Percentiles rank a stretch among this genome's conserved stretches.
These are phyloP conservation scores for Synergus gifuensis DNA, from an alignment of 2,888 invertebrate genomes.

Conservation along the genomic window DNA sequence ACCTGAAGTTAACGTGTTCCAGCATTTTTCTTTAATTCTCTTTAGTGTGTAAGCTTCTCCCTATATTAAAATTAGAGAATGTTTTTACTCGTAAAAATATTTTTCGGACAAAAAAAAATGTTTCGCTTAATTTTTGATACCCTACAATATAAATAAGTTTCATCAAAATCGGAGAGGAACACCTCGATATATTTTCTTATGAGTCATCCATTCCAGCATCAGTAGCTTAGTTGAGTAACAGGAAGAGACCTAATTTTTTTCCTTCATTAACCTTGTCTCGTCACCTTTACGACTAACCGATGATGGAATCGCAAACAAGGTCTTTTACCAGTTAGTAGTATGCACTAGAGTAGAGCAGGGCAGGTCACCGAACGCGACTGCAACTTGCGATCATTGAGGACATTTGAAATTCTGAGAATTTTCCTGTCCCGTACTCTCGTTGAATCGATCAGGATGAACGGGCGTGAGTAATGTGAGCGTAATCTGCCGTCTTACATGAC, in stretches of 20 bases:
- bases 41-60: too few relatives aligned
- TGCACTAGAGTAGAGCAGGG: slow-evolving; percentile 54
- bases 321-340: background rate
- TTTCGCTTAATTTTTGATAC: too few relatives aligned
- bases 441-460: slow-evolving; percentile 44
- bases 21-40: too few relatives aligned
- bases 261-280: slow-evolving; percentile 22
- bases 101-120: too few relatives aligned
- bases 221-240: slow-evolving; percentile 13
- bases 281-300: slow-evolving; percentile 18
- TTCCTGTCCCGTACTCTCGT: slow-evolving; percentile 44
- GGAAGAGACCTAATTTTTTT: slow-evolving; percentile 17
- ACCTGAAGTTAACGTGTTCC: too few relatives aligned
- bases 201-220: background rate
- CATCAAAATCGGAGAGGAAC: too few relatives aligned
- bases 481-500: slow-evolving; percentile 44
- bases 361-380: slow-evolving; percentile 56
- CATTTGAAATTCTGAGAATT: slow-evolving; percentile 61
- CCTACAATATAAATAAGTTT: too few relatives aligned
- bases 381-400: slow-evolving; percentile 53
- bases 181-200: background rate
- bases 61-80: too few relatives aligned
- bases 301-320: slow-evolving; percentile 36
- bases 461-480: background rate
- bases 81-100: too few relatives aligned